These are phyloP conservation scores for Eulemur albifrons DNA, from an alignment of 2,797 vertebrate species.

Conservation along the genomic window DNA sequence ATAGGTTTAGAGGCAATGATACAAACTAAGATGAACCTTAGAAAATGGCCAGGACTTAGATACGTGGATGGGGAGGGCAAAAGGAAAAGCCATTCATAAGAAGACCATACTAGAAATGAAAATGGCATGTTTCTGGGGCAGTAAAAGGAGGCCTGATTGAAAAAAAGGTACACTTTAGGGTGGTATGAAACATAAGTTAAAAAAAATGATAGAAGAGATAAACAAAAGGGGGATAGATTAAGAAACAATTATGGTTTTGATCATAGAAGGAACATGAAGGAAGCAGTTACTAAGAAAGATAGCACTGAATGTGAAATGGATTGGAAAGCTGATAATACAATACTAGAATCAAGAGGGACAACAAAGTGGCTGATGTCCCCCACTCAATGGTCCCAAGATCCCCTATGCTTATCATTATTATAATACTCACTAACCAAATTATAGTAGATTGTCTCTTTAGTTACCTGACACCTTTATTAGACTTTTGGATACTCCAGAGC, in stretches of 20 bases:
- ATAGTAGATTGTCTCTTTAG: not conserved
- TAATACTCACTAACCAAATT: not conserved
- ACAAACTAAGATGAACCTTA: constrained; percentile 46
- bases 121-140: not conserved
- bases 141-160: not conserved
- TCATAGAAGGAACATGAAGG: not conserved
- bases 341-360: not conserved
- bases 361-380: not conserved
- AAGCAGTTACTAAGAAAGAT: not conserved
- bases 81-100: not conserved
- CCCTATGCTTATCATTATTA: not conserved
- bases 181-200: not conserved
- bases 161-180: not conserved
- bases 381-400: not conserved
- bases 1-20: constrained; percentile 12
- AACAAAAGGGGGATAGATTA: not conserved
- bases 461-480: not conserved
- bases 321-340: not conserved
- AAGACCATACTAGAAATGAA: not conserved
- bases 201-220: not conserved
- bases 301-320: not conserved
- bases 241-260: not conserved
- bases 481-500: not conserved
- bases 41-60: not conserved
- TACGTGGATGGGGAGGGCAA: not conserved